Conservation (phyloP, 2,888 invertebrate genomes). For the Cinara cedri region DNA sequence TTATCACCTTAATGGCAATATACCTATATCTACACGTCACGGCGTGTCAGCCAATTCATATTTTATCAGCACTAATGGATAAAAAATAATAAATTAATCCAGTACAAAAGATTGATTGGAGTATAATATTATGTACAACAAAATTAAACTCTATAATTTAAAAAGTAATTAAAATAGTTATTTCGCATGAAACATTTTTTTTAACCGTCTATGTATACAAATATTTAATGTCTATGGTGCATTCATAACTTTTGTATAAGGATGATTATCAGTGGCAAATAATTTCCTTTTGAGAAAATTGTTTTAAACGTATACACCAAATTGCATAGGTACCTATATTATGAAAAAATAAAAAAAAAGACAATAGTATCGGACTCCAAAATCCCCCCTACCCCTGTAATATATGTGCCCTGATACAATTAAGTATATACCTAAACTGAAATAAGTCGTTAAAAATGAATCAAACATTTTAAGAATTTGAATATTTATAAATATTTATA, state of each 20-base stretch:
- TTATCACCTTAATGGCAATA: no score
- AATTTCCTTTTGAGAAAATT: no score
- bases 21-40: background rate
- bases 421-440: background rate
- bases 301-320: no score
- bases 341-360: background rate
- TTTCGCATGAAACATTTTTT: background rate
- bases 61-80: constrained; percentile 16
- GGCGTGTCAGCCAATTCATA: background rate
- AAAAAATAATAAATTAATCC: background rate
- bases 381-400: no score
- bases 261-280: no score
- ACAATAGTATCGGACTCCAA: no score
- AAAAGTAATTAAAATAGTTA: background rate
- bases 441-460: background rate
- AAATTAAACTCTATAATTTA: background rate
- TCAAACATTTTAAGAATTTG: background rate
- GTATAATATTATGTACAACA: background rate
- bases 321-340: no score
- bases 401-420: background rate
- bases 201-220: no score
- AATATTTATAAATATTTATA: no score
- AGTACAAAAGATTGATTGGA: background rate
- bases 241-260: no score
- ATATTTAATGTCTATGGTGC: no score